phyloP scores from a whole-genome alignment of 2,113 vertebrate genomes.

The Vombatus ursinus region DNA sequence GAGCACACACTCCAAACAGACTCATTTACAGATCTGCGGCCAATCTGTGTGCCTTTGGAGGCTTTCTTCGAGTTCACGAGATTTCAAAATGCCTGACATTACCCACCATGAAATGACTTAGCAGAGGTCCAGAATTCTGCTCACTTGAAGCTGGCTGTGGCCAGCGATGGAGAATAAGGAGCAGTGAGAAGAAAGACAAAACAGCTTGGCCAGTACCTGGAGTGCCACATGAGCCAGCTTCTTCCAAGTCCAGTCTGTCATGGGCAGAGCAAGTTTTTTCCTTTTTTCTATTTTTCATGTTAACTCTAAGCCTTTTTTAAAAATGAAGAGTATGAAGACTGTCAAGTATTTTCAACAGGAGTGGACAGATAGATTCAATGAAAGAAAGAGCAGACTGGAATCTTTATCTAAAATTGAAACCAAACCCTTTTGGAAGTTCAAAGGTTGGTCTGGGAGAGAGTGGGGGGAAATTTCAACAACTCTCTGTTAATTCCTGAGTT shows the following conservation, averaged over 20 bases:
- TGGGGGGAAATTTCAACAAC: not conserved
- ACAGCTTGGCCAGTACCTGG: not conserved
- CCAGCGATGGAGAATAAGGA: not conserved
- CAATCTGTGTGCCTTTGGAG: not conserved
- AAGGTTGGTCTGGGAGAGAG: not conserved
- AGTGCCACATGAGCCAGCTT: not conserved
- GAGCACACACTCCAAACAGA: not conserved
- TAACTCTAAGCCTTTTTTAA: not conserved
- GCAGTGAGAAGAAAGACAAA: not conserved
- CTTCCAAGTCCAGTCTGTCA: not conserved
- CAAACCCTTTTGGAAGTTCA: not conserved
- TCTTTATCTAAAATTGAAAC: constrained; percentile 5
- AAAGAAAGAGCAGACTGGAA: not conserved
- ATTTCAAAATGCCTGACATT: constrained; percentile 52
- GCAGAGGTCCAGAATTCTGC: not conserved
- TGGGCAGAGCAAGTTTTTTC: not conserved
- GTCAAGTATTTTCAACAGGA: not conserved
- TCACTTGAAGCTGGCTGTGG: not conserved
- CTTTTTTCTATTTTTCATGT: not conserved
- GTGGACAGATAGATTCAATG: not conserved
- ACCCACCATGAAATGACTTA: constrained; percentile 8
- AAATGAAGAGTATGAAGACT: not conserved
- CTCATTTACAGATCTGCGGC: not conserved
- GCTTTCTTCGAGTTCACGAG: not conserved
- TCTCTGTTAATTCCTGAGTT: not conserved